Evolutionary conservation across 2,888 invertebrate genomes (phyloP), one percentile per base, ranked within the genome.

Genomic region (Chydorus sphaericus): DNA sequence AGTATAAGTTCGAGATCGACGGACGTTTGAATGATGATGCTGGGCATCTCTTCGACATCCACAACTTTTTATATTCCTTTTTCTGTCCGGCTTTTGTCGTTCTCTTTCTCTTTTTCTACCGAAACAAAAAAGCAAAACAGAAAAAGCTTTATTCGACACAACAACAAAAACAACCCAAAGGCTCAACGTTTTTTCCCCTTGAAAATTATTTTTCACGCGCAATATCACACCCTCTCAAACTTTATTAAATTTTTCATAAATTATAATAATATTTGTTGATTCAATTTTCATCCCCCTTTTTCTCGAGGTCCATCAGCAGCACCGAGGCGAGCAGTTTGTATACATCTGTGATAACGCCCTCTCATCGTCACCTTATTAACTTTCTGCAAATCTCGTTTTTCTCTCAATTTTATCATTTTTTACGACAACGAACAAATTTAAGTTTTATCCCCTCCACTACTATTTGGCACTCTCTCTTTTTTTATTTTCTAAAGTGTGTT

Each of bases 21-120:
- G 68, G 86, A 88, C 75, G 89, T 89, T 75, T 89, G 86, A 84
- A 30, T 29, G 44, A n/a, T n/a, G n/a, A n/a, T n/a, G n/a, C n/a
- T n/a, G n/a, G n/a, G n/a, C n/a, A n/a, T n/a, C n/a, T n/a, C n/a
- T n/a, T n/a, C n/a, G n/a, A n/a, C n/a, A n/a, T n/a, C n/a, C n/a
- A n/a, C n/a, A n/a, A n/a, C n/a, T n/a, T n/a, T n/a, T n/a, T n/a
- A n/a, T n/a, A n/a, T n/a, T n/a, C n/a, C n/a, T n/a, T n/a, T n/a
- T n/a, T 44, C 28, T 26, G 23, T 8, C 11, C 26, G 23, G 14
- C 28, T 44, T 44, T 44, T 44, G 14, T 44, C 44, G 44, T 26
- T 10, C 26, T n/a, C 33, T 8, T 10, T 33, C 33, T 33, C 14
- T 33, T 14, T 10, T 44, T 44, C 44, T 26, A 26, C 44, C 44